These are phyloP conservation scores for Cephus pygmeus DNA, from an alignment of 2,888 invertebrate species.

Conservation along the genomic window DNA sequence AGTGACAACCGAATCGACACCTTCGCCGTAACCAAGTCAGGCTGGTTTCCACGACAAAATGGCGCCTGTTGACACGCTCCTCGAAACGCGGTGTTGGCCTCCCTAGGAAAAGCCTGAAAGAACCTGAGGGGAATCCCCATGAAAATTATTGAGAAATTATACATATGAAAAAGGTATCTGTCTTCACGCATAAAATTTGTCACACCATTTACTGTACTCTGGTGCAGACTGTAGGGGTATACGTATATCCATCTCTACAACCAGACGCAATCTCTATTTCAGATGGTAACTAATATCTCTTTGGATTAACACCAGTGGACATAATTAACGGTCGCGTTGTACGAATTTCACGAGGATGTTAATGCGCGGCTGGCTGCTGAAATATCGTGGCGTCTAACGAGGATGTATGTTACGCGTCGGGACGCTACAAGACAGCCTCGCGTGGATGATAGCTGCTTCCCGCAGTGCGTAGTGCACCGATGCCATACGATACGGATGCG, in stretches of 20 bases:
- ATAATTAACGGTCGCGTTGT: constrained; percentile 10
- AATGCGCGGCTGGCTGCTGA: constrained; percentile 22
- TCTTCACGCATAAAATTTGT: not conserved
- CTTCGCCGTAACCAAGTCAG: not conserved
- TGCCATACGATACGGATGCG: not conserved
- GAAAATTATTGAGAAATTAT: not conserved
- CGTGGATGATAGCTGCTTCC: not conserved
- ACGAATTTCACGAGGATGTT: constrained; percentile 39
- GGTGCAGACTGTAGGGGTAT: not conserved
- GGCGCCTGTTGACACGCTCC: not conserved
- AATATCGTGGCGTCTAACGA: constrained; percentile 6
- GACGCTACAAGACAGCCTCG: not conserved
- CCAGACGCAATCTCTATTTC: not conserved
- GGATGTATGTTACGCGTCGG: not conserved
- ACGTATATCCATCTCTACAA: not conserved
- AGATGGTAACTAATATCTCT: not conserved
- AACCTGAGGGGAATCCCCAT: not conserved
- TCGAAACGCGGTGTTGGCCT: not conserved
- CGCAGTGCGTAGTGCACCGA: not conserved
- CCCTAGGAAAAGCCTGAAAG: not conserved
- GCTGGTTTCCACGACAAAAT: not conserved
- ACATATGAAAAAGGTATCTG: not conserved
- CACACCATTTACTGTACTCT: not conserved
- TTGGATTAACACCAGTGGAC: not conserved
- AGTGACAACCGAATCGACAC: not conserved